Conservation (phyloP, 2,797 vertebrate species). For the Potorous gilbertii region DNA sequence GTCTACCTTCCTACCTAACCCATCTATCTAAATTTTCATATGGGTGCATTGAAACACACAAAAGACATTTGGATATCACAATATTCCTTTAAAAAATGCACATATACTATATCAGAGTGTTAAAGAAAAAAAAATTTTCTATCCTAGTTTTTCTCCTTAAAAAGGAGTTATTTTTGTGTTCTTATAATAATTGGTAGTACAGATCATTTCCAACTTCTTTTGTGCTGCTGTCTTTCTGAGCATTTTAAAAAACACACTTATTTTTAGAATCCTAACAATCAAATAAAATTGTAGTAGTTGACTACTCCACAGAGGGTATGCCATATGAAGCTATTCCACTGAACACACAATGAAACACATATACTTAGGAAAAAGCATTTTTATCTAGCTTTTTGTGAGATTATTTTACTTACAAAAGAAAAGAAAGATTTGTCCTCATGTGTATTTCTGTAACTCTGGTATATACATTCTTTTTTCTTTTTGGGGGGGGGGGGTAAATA, state of each 20-base stretch:
- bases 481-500: no score
- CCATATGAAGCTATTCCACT: background rate
- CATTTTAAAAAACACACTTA: background rate
- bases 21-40: background rate
- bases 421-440: background rate
- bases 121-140: background rate
- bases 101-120: background rate
- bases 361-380: background rate
- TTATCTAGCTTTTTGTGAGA: background rate
- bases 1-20: background rate
- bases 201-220: background rate
- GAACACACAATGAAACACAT: background rate
- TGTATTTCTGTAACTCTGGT: background rate
- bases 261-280: background rate
- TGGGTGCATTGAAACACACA: background rate
- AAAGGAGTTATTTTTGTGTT: background rate
- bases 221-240: background rate
- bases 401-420: background rate
- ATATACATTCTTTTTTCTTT: background rate
- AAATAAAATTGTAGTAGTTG: background rate
- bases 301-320: background rate
- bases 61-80: background rate
- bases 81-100: background rate
- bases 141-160: background rate
- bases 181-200: background rate